Percentiles rank a stretch among this genome's conserved stretches.
Evolutionary conservation across 2,797 vertebrate species (phyloP).

Genomic region (Dromococcyx pavoninus): DNA sequence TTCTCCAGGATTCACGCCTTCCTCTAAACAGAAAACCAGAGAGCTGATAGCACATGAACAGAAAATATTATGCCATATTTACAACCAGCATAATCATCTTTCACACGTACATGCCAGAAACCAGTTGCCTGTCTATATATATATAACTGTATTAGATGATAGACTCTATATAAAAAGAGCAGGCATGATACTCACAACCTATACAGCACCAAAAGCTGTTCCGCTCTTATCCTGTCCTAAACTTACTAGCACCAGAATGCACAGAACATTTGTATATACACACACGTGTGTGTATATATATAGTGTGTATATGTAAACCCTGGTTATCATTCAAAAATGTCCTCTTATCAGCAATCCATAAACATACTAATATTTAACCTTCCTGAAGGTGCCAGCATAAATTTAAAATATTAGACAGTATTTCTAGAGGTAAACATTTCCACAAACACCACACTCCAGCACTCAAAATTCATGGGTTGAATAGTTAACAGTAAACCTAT

Average conservation of each 20-base stretch:
- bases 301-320: not conserved
- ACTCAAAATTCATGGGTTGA: not conserved
- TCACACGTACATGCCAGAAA: not conserved
- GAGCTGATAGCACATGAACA: not conserved
- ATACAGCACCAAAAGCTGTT: not conserved
- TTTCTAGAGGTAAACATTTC: not conserved
- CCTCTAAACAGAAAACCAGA: constrained; percentile 7
- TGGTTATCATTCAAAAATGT: not conserved
- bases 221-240: not conserved
- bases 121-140: not conserved
- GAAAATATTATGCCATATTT: constrained; percentile 9
- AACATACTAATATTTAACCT: not conserved
- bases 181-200: not conserved
- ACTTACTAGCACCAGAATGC: not conserved
- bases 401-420: not conserved
- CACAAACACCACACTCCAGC: not conserved
- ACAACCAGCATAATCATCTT: constrained; percentile 2
- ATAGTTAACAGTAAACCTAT: not conserved
- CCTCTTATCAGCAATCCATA: not conserved
- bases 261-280: not conserved
- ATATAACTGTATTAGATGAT: not conserved
- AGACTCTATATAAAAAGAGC: not conserved
- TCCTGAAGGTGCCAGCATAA: not conserved
- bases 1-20: not conserved
- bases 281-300: not conserved